These are phyloP conservation scores for Yponomeuta malinellus DNA, from an alignment of 2,888 invertebrate species.

Conservation along the genomic window DNA sequence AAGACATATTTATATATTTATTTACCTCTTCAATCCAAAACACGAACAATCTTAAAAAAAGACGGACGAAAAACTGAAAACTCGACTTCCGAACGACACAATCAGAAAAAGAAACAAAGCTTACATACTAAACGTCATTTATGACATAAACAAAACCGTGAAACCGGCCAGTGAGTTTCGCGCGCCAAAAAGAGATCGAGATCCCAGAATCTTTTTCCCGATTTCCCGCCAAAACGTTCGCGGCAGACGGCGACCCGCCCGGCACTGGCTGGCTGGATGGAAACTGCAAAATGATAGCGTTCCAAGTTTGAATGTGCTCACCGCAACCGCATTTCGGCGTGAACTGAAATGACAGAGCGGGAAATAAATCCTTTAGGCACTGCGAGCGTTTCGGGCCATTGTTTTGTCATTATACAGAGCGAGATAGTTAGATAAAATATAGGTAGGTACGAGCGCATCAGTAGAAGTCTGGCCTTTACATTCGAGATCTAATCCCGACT, in stretches of 20 bases:
- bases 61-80: neutral
- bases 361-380: slow-evolving; percentile 22
- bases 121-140: neutral
- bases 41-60: neutral
- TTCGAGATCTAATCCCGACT: too few relatives aligned
- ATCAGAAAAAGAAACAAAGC: neutral
- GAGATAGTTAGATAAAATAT: too few relatives aligned
- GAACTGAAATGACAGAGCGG: slow-evolving; percentile 28
- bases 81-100: neutral
- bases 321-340: slow-evolving; percentile 41
- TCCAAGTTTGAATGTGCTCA: slow-evolving; percentile 19
- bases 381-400: neutral
- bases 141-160: neutral
- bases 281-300: slow-evolving; percentile 14
- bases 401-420: too few relatives aligned
- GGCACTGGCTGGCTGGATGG: slow-evolving; percentile 6
- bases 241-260: neutral
- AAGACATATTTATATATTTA: neutral
- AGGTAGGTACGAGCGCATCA: too few relatives aligned
- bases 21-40: neutral
- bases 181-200: slow-evolving; percentile 6
- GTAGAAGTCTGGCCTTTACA: too few relatives aligned
- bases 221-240: neutral
- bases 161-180: neutral
- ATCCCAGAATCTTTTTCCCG: neutral